Conservation (phyloP, 2,888 invertebrate genomes). For the Cephus nigrinus region DNA sequence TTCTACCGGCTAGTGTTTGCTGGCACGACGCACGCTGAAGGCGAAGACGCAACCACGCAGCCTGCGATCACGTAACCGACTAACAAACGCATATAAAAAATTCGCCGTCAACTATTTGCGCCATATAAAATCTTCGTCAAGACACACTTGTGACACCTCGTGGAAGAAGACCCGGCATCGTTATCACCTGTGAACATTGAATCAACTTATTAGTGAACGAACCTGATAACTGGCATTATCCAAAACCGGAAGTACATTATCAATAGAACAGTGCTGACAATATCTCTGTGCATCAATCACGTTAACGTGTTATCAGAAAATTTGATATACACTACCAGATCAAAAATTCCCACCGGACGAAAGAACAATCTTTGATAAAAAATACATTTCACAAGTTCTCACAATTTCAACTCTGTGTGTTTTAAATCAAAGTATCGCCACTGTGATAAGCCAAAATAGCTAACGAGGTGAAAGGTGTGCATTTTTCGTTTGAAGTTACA, state of each 20-base stretch:
- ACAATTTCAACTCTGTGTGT: background rate
- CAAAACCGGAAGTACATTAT: background rate
- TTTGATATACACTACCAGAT: background rate
- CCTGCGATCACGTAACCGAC: background rate
- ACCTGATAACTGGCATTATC: background rate
- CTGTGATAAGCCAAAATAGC: background rate
- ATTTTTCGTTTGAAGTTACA: background rate
- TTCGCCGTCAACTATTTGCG: background rate
- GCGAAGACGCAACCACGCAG: slow-evolving; percentile 17
- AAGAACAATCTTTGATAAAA: background rate
- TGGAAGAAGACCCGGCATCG: background rate
- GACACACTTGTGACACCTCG: background rate
- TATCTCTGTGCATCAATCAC: background rate
- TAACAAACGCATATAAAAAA: background rate
- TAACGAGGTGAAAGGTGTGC: background rate
- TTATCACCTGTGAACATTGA: background rate
- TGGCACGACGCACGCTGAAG: slow-evolving; percentile 57
- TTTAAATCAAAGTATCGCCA: background rate
- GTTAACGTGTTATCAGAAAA: background rate
- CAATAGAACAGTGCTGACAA: background rate
- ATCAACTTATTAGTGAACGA: background rate
- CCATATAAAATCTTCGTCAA: background rate
- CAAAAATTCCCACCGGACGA: background rate
- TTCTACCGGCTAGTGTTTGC: slow-evolving; percentile 56
- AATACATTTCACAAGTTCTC: background rate